Conservation (phyloP, 1,140 invertebrate genomes). For the Paracyclopina nana region DNA sequence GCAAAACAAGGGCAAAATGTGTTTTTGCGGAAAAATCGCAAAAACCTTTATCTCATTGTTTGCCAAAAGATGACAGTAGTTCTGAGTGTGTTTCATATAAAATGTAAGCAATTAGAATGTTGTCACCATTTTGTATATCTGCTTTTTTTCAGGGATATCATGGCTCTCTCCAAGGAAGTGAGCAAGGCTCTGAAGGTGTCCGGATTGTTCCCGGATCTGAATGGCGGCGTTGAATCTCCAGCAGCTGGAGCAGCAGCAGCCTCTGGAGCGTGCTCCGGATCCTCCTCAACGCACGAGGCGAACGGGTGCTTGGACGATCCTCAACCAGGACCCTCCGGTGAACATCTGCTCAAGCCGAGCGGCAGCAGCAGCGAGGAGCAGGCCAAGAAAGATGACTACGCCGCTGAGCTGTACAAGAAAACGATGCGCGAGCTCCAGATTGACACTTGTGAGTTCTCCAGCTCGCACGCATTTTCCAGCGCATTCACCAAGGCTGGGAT, state of each 20-base stretch:
- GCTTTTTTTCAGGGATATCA: conserved; percentile 2
- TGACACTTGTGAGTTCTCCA: conserved; percentile 30
- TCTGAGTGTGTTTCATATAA: no score
- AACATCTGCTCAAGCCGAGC: not conserved
- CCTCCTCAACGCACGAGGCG: not conserved
- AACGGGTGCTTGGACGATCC: no score
- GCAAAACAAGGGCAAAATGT: no score
- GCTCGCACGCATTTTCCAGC: not conserved
- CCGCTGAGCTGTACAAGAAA: conserved; percentile 20
- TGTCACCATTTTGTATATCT: no score
- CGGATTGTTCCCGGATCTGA: no score
- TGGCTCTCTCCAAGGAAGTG: conserved; percentile 3
- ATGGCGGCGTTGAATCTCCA: no score
- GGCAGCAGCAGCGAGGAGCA: conserved; percentile 13
- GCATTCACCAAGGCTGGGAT: not conserved
- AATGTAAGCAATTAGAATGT: no score
- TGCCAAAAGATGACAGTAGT: no score
- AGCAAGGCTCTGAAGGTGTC: not conserved
- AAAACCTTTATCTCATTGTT: no score
- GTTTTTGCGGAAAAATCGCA: no score
- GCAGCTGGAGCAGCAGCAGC: not conserved
- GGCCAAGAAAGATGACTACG: conserved; percentile 5
- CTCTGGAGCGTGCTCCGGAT: not conserved
- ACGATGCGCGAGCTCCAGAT: conserved; percentile 67
- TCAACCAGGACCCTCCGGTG: no score